Base-by-base conservation (phyloP, 2,797 vertebrate species). In the Lithobates sylvaticus region DNA sequence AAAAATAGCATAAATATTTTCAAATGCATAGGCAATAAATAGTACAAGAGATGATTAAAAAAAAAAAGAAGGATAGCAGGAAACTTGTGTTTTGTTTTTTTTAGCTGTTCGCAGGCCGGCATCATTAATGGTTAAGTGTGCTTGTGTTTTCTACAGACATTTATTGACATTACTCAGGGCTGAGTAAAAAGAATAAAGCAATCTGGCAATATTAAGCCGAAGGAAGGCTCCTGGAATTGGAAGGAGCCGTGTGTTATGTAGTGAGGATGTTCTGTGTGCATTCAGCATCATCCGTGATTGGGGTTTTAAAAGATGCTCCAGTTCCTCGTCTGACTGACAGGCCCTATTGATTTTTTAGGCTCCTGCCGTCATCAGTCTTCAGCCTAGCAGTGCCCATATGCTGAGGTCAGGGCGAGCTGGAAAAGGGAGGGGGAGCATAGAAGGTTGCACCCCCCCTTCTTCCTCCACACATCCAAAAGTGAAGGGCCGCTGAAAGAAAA, bases 401-500 rank as follows among this genome's bases (percentile, higher is more conserved):
- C 97, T 95, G 97, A 96, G 97, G 97, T 98, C 97, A 97, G 96
- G 97, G 96, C 95, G 92, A 89, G 84, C 90, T 91, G 94, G 96
- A 72, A 69, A 42, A 29, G 80, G 58, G 61, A 96, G 94, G 76
- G 80, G 80, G 76, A 71, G 65, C 72, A 32, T 78, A 29, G 81
- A 83, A 73, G 34, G 68, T 75, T 78, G 81, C 79, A 39, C 39
- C 80, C 80, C 69, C 76, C 61, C 70, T 27, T 65, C 70, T 93
- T 93, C 92, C 91, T 92, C 89, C 94, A 78, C 95, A 95, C 93
- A 90, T 95, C 97, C 96, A 94, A 95, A 95, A 96, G 96, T 97
- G 97, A 97, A 97, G 97, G 96, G 96, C 96, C 94, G 96, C 95
- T 97, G 97, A 98, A 97, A 96, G 97, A 97, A 98, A 98, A 98